These are phyloP conservation scores for Vireo griseus DNA, from an alignment of 2,797 vertebrate species.

Conservation along the genomic window DNA sequence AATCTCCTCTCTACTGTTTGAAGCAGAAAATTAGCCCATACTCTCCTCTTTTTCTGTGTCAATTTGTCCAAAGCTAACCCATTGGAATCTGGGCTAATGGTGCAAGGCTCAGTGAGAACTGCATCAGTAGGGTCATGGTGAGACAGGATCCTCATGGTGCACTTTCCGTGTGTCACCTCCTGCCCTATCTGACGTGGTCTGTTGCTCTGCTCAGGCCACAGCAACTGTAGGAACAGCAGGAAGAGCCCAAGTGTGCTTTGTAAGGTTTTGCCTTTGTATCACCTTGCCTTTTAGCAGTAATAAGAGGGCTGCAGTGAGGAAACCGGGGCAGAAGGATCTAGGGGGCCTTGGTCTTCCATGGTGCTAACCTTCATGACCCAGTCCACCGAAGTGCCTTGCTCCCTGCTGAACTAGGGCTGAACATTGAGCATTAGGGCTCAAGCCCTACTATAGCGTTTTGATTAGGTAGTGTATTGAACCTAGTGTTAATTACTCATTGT, in stretches of 20 bases:
- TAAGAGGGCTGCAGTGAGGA: neutral
- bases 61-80: neutral
- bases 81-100: neutral
- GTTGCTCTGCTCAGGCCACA: neutral
- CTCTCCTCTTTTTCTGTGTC: neutral
- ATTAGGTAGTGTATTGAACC: neutral
- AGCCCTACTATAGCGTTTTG: neutral
- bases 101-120: neutral
- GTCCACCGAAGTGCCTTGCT: neutral
- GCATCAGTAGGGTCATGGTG: neutral
- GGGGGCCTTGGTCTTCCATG: neutral
- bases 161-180: neutral
- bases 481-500: slow-evolving; percentile 26
- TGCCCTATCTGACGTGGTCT: neutral
- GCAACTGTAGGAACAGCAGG: neutral
- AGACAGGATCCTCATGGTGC: neutral
- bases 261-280: neutral
- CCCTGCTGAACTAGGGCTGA: neutral
- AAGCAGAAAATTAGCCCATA: neutral
- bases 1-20: neutral
- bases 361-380: neutral
- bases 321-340: neutral
- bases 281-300: neutral
- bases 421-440: neutral
- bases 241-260: neutral